Base-by-base conservation (phyloP, 2,797 vertebrate species). In the Scomberomorus guttatus region DNA sequence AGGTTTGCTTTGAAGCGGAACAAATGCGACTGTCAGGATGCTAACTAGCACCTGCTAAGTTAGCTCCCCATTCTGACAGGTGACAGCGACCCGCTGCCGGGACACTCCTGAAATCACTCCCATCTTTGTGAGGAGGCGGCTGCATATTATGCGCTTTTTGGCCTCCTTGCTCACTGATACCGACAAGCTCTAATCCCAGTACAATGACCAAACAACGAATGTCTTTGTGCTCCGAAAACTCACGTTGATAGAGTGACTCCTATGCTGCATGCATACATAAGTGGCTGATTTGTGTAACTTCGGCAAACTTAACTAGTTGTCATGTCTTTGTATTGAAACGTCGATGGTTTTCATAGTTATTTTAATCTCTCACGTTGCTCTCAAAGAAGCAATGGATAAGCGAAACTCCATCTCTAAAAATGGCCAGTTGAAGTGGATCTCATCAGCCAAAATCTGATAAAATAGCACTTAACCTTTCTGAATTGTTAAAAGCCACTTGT, bases 11-110 rank as follows among this genome's bases (percentile, higher is more conserved):
- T 17, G 2, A 58, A 27, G 2, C 7, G 22, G 22, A 27, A 50
- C 10, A 18, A 50, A 39, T 2, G 12, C 1, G 25, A 5, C 7
- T 66, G 15, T 50, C 14, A 13, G 46, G 25, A n/a, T 44, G 79
- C 82, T 85, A 77, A 7, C 6, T 66, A 67, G 57, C 51, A 37
- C 17, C 22, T 32, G 60, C 75, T 37, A 51, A 27, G 51, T 9
- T 72, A 74, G 72, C 76, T 24, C 1, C n/a, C 2, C 3, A 2
- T 4, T 66, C 22, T 61, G 72, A 70, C 65, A 79, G 76, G 76
- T 84, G 84, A 80, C 71, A 9, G 37, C 27, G 75, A 77, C 71
- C 54, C 55, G 37, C 32, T 32, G 17, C 18, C 27, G 15, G 18
- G 12, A 5, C 1, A 5, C 39, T 25, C 27, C 11, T 4, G 6